Evolutionary conservation across 2,888 invertebrate species (phyloP).

Genomic region (Pterostichus madidus): DNA sequence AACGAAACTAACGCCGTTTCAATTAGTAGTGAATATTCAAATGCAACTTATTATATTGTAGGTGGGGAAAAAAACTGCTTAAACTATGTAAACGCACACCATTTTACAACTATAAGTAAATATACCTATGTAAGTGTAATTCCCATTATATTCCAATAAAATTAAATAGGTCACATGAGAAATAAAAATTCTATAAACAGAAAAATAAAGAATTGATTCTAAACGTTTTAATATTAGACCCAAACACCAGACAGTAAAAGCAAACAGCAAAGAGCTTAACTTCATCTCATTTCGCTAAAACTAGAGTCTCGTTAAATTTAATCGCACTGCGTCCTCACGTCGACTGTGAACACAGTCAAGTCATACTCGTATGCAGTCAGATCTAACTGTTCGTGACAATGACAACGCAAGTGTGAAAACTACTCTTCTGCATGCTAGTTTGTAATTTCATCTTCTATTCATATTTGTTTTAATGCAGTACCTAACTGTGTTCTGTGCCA

Average conservation of each 20-base stretch:
- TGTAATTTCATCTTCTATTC: constrained; percentile 6
- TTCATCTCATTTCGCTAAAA: constrained; percentile 27
- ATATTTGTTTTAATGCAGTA: background rate
- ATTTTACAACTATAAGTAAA: too few species aligned
- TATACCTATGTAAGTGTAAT: too few species aligned
- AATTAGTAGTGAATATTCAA: too few species aligned
- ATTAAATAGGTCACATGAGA: too few species aligned
- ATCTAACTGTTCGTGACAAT: background rate
- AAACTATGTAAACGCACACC: too few species aligned
- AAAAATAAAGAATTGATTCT: background rate
- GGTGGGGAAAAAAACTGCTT: too few species aligned
- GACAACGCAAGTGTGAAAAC: constrained; percentile 12
- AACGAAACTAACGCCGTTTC: too few species aligned
- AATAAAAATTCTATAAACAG: too few species aligned
- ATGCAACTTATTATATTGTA: too few species aligned
- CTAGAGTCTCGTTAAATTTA: constrained; percentile 32
- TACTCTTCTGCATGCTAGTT: background rate
- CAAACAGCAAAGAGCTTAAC: constrained; percentile 17
- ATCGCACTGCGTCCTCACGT: constrained; percentile 9
- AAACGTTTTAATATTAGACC: constrained; percentile 21
- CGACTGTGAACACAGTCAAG: background rate
- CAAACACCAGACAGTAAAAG: constrained; percentile 21
- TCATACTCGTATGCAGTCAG: background rate
- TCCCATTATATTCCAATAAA: too few species aligned
- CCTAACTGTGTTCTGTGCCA: too few species aligned